Base-by-base conservation (phyloP, 2,888 invertebrate genomes). In the Plebejus melissa region DNA sequence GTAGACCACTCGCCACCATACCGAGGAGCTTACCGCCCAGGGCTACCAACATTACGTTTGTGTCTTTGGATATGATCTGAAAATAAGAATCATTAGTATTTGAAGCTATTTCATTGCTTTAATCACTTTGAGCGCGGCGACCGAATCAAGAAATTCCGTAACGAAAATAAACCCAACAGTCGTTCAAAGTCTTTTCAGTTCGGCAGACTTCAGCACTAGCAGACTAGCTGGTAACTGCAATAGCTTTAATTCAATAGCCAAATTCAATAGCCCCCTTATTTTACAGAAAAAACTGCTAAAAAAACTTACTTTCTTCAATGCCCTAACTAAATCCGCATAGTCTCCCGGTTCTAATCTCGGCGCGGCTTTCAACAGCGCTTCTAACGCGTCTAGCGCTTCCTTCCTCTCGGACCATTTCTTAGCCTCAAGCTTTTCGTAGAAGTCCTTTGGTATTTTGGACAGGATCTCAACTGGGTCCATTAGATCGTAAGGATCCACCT, bases 341-440 rank as follows among this genome's bases (percentile, higher is more conserved):
- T 99, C 99, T 0, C 98, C 99, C 80, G 95, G 95, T 85, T 98
- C 98, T 71, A 99, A 87, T 86, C 97, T 98, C 0, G 97, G 98
- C 76, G 96, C 95, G 84, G 95, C 95, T 81, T 97, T 96, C 11
- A 97, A 86, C 32, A 98, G 90, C 79, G 95, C 95, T 79, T 98
- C 97, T 13, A 99, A 87, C 0, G 94, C 94, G 81, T 99, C 99
- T 16, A 99, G 87, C 0, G 97, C 97, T 85, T 99, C 99, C 85
- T 98, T 99, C 46, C 99, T 94, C 76, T 99, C 98, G 85, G 98
- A 98, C 99, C 99, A 99, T 85, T 98, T 99, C 88, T 98, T 99
- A 0, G 97, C 97, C 83, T 99, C 98, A 4, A 98, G 87, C 87
- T 98, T 98, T 4, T 99, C 98, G 85, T 96, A 98, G 88, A 99